Evolutionary conservation across 2,113 vertebrate genomes (phyloP), one percentile per base, ranked within the genome.

Genomic region (Marcusenius ussheri): DNA sequence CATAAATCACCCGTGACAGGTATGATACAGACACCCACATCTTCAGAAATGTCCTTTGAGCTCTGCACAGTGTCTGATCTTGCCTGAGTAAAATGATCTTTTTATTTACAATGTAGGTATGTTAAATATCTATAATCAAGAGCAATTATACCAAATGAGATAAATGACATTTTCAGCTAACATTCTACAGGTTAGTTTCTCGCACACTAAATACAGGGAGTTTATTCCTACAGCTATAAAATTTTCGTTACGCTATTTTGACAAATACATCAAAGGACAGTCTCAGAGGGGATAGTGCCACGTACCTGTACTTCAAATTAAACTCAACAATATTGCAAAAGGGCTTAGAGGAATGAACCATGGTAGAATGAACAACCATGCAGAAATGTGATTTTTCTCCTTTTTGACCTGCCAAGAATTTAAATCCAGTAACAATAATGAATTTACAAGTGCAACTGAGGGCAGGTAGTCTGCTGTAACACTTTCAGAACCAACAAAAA

Each of bases 1-100:
- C 87, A 91, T 90, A 62, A 90, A 89, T 92, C 90, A 91, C 46
- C 74, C 80, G 10, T 90, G 91, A 90, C 91, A 89, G 89, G 47
- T 89, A 87, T 66, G 91, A 89, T 91, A 91, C 90, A 88, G 91
- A 90, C 74, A 88, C 53, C 27, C 56, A 42, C 77, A 42, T 91
- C 74, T 47, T 77, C 42, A 74, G 85, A 66, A 89, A 83, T 85
- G 13, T 88, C 84, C 70, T 87, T 80, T 85, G 90, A 92, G 58
- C 84, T 89, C 56, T 89, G 45, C 87, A 88, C 11, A 89, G 42
- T 74, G 70, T 49, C 56, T 90, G 58, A 86, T 89, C 89, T 86
- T 90, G 21, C 39, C 42, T 74, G 45, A 24, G n/a, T 51, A 84
- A 89, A 89, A 77, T 90, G 85, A 88, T 88, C 77, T 90, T 88